Base-by-base conservation (phyloP, 35 echinoderm and acorn worm genomes). In the Heliocidaris tuberculata region DNA sequence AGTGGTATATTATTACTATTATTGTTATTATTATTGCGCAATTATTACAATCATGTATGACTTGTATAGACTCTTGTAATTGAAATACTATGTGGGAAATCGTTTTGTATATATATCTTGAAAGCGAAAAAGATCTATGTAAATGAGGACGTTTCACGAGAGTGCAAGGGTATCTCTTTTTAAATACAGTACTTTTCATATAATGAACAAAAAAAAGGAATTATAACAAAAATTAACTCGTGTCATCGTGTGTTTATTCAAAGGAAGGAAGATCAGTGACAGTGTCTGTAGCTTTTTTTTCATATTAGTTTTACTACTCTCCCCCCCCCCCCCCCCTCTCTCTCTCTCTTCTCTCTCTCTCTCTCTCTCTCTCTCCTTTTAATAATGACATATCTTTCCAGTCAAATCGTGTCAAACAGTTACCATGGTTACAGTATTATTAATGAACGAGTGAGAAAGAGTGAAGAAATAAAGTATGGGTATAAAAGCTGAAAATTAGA, bases 121-220 rank as follows among this genome's bases (percentile, higher is more conserved):
- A 93, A 48, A 48, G 29, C 48, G 91, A 93, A 49, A 93, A 48
- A 93, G 91, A 52, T 93, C 48, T 93, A 93, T 93, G 91, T 93
- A 93, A 93, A 49, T 93, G 91, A 93, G 91, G 91, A 49, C 29
- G 91, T 49, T 50, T 56, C 91, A 93, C 91, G 30, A 49, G 11
- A 49, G 91, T 93, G 91, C 48, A 59, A 50, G 87, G 91, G 48
- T 93, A 59, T 93, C 91, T 93, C 91, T 93, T 93, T 93, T 93
- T 93, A 93, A 93, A 93, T 93, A 93, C 91, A 93, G 91, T 93
- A 93, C 91, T 93, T 93, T 93, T 93, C 91, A 93, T 93, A 93
- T 93, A 93, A 93, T 93, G 91, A 93, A 93, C 91, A 93, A 93
- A 93, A 30, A 42, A 89, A 89, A 78, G 65, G 65, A 78, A 78